phyloP scores from a whole-genome alignment of 2,888 invertebrate genomes.

The Oscheius sp. region DNA sequence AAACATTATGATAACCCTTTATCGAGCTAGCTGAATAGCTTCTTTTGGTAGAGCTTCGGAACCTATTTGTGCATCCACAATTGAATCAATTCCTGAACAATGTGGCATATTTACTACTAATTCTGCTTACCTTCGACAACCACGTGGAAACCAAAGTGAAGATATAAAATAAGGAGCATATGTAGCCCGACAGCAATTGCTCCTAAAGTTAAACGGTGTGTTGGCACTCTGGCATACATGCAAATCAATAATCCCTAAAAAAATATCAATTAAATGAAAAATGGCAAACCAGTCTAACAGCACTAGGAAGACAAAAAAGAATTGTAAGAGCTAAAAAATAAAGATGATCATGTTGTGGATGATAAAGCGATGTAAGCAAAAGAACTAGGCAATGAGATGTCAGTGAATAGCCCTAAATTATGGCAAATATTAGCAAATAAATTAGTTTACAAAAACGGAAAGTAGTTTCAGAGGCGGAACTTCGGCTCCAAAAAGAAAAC shows the following conservation, averaged over 20 bases:
- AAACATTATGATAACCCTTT: not conserved
- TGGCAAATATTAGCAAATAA: not conserved
- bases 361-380: constrained; percentile 72
- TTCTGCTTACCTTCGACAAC: constrained; percentile 70
- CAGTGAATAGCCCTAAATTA: constrained; percentile 71
- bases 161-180: constrained; percentile 72
- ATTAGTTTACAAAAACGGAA: constrained; percentile 71
- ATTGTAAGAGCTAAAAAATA: constrained; percentile 72
- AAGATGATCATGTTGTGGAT: constrained; percentile 72
- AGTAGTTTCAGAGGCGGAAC: constrained; percentile 71
- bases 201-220: constrained; percentile 40
- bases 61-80: constrained; percentile 15
- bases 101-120: not conserved
- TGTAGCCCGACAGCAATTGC: constrained; percentile 70
- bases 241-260: constrained; percentile 43
- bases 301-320: constrained; percentile 72
- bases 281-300: constrained; percentile 71
- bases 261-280: not conserved
- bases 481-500: constrained; percentile 70
- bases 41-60: not conserved
- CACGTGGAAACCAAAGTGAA: constrained; percentile 74
- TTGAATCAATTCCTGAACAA: constrained; percentile 20
- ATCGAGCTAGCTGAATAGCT: not conserved
- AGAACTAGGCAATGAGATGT: constrained; percentile 73
- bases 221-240: constrained; percentile 39